A percentile compares a stretch with the other conserved stretches of the same genome.
phyloP scores from a whole-genome alignment of 1,140 invertebrate species.

The Grapholita molesta region DNA sequence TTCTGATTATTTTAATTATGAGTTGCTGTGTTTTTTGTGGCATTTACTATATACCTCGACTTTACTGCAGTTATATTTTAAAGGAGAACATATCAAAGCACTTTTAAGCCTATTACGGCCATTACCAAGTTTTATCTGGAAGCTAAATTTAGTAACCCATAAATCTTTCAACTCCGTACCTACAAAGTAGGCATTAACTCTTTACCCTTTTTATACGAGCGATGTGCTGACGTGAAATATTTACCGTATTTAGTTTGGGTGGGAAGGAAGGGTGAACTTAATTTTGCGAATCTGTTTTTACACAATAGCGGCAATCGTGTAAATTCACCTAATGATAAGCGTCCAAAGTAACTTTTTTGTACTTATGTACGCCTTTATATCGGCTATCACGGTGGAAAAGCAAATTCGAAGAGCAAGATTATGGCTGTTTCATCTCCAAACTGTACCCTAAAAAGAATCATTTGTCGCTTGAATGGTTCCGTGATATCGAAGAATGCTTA shows the following conservation, averaged over 20 bases:
- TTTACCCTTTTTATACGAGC: background rate
- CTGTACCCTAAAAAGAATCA: background rate
- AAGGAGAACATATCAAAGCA: background rate
- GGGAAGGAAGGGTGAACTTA: background rate
- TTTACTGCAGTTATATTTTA: no score
- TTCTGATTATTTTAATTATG: no score
- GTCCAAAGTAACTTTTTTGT: no score
- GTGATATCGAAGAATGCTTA: conserved; percentile 1
- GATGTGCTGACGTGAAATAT: background rate
- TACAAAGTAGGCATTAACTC: background rate
- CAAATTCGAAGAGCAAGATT: background rate
- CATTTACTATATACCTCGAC: no score
- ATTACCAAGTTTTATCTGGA: background rate
- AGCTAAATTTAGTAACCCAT: background rate
- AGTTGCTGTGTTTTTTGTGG: no score
- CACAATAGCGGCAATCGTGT: background rate
- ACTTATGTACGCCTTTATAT: no score
- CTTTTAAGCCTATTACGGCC: background rate
- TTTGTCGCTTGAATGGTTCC: background rate
- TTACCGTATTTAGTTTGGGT: background rate
- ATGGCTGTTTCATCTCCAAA: background rate
- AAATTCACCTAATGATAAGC: no score
- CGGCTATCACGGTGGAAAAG: background rate
- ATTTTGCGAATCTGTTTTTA: background rate
- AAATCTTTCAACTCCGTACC: background rate